These are phyloP conservation scores for Ceyx erithaca DNA, from an alignment of 2,797 vertebrate species.

Conservation along the genomic window DNA sequence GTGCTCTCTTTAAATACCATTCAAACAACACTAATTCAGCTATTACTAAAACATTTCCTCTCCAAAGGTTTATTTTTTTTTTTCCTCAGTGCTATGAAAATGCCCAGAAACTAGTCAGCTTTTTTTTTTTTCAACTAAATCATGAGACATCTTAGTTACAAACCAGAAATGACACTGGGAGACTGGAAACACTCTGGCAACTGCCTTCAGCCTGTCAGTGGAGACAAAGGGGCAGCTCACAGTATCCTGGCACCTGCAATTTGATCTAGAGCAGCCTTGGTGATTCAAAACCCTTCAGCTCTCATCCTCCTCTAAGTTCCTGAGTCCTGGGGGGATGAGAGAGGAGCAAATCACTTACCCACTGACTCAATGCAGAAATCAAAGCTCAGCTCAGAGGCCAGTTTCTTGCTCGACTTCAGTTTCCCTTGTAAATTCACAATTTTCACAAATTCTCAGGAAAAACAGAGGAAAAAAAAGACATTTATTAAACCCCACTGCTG, in stretches of 20 bases:
- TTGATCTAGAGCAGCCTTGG: not conserved
- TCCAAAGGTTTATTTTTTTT: not conserved
- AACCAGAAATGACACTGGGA: not conserved
- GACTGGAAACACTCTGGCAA: not conserved
- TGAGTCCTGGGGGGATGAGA: not conserved
- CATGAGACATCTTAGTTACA: not conserved
- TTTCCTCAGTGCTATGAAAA: not conserved
- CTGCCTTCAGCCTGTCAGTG: not conserved
- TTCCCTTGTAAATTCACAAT: constrained; percentile 97
- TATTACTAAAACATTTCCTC: not conserved
- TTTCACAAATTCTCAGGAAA: constrained; percentile 90
- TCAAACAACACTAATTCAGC: not conserved
- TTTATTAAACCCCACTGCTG: not conserved
- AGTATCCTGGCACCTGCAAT: not conserved
- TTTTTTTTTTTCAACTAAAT: not conserved
- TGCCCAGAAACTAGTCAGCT: not conserved
- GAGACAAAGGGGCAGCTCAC: not conserved
- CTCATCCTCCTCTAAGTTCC: not conserved
- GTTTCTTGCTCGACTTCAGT: constrained; percentile 96
- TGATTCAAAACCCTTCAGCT: not conserved
- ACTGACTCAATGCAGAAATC: constrained; percentile 96
- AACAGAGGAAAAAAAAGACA: not conserved
- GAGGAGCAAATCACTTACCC: constrained; percentile 81
- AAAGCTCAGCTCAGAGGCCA: constrained; percentile 97
- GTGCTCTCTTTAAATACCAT: not conserved